Evolutionary conservation across 2,888 invertebrate species (phyloP).

Genomic region (Macroteleia sp.): DNA sequence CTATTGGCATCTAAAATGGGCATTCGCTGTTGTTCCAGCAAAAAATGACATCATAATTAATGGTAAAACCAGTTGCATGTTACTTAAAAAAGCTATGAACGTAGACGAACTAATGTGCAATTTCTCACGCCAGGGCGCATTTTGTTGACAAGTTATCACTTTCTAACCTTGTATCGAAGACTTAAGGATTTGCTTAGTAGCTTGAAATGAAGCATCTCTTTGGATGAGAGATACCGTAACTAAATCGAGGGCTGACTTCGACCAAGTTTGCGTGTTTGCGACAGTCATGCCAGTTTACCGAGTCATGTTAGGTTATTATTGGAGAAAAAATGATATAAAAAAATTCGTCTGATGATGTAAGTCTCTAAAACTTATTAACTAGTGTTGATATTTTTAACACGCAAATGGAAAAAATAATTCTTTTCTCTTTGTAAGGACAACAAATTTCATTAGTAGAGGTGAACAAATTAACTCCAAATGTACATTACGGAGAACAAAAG

Average conservation of each 20-base stretch:
- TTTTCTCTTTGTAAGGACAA: too few species aligned
- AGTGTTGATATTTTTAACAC: too few species aligned
- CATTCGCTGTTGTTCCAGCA: too few species aligned
- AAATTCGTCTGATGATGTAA: not conserved
- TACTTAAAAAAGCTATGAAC: too few species aligned
- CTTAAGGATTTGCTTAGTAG: constrained; percentile 69
- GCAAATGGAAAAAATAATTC: too few species aligned
- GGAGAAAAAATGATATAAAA: not conserved
- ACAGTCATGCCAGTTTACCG: constrained; percentile 75
- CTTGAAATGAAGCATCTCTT: constrained; percentile 73
- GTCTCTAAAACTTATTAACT: too few species aligned
- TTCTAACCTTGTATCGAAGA: constrained; percentile 10
- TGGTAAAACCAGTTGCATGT: constrained; percentile 23
- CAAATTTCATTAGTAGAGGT: too few species aligned
- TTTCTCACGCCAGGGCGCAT: not conserved
- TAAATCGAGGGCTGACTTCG: constrained; percentile 76
- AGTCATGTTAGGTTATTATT: too few species aligned
- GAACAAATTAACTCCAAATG: too few species aligned
- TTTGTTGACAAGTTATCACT: constrained; percentile 12
- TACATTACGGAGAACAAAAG: too few species aligned
- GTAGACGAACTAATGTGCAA: not conserved
- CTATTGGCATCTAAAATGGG: too few species aligned
- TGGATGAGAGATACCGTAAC: constrained; percentile 69
- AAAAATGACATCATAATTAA: constrained; percentile 30
- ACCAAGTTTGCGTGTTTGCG: constrained; percentile 74